A percentile compares a stretch with the other conserved stretches of the same genome.
Conservation (phyloP, 2,113 vertebrate genomes). For the Actenoides lindsayi region DNA sequence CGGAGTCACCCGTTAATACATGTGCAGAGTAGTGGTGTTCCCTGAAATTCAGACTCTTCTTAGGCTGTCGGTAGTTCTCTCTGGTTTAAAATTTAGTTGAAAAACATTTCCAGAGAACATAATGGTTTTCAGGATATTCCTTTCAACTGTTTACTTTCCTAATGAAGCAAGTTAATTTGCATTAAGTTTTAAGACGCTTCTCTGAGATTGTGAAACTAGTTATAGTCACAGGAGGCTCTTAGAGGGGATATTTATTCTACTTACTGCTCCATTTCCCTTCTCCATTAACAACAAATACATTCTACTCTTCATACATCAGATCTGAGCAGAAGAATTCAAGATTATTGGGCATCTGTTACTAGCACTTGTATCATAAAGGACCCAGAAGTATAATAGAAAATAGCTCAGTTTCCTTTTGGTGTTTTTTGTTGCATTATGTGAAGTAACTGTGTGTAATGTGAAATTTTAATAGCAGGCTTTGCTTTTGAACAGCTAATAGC, state of each 20-base stretch:
- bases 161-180: neutral
- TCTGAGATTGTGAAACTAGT: neutral
- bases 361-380: neutral
- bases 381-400: neutral
- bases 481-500: neutral
- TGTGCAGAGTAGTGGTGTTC: neutral
- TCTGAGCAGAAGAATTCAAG: neutral
- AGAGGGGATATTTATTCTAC: neutral
- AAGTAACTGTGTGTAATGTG: neutral
- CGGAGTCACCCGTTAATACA: neutral
- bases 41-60: neutral
- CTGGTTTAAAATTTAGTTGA: neutral
- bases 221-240: neutral
- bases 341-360: neutral
- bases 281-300: neutral
- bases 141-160: neutral
- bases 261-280: neutral
- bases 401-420: neutral
- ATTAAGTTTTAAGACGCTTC: neutral
- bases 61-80: neutral
- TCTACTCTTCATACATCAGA: neutral
- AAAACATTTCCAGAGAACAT: neutral
- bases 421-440: neutral
- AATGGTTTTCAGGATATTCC: neutral
- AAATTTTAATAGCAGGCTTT: neutral